These are phyloP conservation scores for Pseudachorutes palmiensis DNA, from an alignment of 1,140 invertebrate species.

Conservation along the genomic window DNA sequence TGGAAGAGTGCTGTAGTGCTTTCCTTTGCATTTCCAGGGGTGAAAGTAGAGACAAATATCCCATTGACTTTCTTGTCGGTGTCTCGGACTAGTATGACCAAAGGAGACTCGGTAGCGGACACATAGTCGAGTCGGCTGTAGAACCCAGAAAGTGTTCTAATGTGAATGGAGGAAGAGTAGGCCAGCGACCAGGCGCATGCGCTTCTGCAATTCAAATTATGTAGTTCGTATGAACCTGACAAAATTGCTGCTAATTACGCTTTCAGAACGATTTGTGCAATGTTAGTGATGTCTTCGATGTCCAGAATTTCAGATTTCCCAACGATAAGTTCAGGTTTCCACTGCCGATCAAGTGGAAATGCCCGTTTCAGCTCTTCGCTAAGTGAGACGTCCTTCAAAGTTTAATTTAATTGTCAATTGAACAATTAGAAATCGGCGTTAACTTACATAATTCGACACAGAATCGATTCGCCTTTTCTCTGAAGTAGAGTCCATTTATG, in stretches of 20 bases:
- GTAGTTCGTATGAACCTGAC: background rate
- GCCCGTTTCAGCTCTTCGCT: background rate
- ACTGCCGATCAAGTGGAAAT: background rate
- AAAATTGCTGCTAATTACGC: background rate
- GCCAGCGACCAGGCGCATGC: background rate
- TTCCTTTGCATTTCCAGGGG: background rate
- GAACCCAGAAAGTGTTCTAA: background rate
- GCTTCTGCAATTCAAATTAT: background rate
- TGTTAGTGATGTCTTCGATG: background rate
- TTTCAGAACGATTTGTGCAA: background rate
- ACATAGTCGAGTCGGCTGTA: background rate
- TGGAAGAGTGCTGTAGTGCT: background rate
- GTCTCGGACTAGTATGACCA: background rate
- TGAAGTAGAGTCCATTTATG: background rate
- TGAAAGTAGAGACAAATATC: background rate
- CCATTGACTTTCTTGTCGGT: background rate
- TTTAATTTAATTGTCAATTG: background rate
- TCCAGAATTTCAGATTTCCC: background rate
- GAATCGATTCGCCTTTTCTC: background rate
- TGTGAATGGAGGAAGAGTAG: background rate
- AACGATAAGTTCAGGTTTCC: background rate
- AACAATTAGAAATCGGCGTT: background rate
- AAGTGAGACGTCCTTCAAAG: background rate
- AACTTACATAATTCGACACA: background rate
- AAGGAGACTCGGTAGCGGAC: background rate